Conservation (phyloP, 2,113 vertebrate species). For the Osmerus eperlanus region DNA sequence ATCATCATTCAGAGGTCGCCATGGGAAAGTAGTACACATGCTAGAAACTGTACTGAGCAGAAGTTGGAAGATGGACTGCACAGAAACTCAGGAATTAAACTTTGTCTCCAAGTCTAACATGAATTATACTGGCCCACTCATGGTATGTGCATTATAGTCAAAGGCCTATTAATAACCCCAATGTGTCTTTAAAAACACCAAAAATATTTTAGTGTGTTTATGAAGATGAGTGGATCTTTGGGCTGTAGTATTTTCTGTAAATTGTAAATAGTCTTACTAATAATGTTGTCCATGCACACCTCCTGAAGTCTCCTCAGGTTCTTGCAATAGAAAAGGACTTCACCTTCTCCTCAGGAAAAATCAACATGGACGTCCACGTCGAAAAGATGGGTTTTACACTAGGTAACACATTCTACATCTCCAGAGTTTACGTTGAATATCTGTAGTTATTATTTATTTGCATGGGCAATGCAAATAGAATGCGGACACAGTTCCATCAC, state of each 20-base stretch:
- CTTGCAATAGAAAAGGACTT: slow-evolving; percentile 5
- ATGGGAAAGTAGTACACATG: slow-evolving; percentile 13
- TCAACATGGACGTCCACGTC: slow-evolving; percentile 9
- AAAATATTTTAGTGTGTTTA: too few species aligned
- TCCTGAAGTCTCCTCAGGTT: slow-evolving; percentile 12
- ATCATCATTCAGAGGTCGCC: slow-evolving; percentile 19
- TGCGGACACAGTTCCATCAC: background rate
- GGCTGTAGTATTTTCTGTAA: background rate
- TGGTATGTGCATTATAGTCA: slow-evolving; percentile 11
- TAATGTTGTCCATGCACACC: too few species aligned
- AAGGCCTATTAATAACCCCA: too few species aligned
- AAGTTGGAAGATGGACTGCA: background rate
- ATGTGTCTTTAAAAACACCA: too few species aligned
- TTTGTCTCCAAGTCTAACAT: slow-evolving; percentile 11
- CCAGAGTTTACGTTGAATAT: background rate
- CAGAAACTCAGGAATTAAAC: background rate
- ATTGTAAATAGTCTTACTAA: too few species aligned
- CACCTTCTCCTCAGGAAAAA: slow-evolving; percentile 14
- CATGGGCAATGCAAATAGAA: background rate
- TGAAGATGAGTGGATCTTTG: background rate
- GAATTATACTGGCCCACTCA: background rate
- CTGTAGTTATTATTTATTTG: background rate
- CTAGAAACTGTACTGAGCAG: slow-evolving; percentile 23
- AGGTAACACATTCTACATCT: slow-evolving; percentile 2
- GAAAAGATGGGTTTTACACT: slow-evolving; percentile 8